Base-by-base conservation (phyloP, 1,140 invertebrate genomes). In the Drosophila subobscura region DNA sequence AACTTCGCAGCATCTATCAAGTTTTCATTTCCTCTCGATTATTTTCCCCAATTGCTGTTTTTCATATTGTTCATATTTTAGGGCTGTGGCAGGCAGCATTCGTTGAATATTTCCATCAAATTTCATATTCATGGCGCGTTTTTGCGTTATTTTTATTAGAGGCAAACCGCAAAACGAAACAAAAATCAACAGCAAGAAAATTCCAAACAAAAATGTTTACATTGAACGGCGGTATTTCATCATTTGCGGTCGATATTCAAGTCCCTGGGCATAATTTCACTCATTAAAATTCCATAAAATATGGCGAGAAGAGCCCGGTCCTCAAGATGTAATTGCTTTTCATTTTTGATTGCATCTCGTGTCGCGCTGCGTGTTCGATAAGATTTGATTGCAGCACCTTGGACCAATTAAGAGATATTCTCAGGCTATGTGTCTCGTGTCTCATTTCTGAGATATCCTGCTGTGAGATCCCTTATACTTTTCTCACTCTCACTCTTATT, bases 201-300 rank as follows among this genome's bases (percentile, higher is more conserved):
- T 20, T 52, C 37, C 10, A 53, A 23, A 40, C 25, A 27, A 77
- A 77, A 72, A 68, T 83, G 67, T 81, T 83, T 83, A 83, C 46
- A 49, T 72, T 63, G 25, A 25, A 8, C 40, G 3, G 4, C 16
- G 10, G 29, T 33, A 29, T 12, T 46, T 29, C 42, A 14, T 27
- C 22, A 42, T 16, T 27, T 8, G 40, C 33, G 59, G 37, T 33
- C 29, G 29, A 51, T 47, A 59, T 58, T 71, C 27, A 40, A 29
- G 37, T 65, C 33, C 37, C 49, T 23, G 25, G 44, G 66, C 77
- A 81, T 81, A 81, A 80, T 77, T 81, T 80, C 52, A 10, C 67
- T 80, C 73, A 80, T 80, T 80, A 81, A 80, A 80, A 80, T 80
- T 80, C 77, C 77, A 81, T 61, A 72, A 79, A 79, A 49, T 37